These are phyloP conservation scores for Harpagoxenus sublaevis DNA, from an alignment of 2,888 invertebrate genomes.

Conservation along the genomic window DNA sequence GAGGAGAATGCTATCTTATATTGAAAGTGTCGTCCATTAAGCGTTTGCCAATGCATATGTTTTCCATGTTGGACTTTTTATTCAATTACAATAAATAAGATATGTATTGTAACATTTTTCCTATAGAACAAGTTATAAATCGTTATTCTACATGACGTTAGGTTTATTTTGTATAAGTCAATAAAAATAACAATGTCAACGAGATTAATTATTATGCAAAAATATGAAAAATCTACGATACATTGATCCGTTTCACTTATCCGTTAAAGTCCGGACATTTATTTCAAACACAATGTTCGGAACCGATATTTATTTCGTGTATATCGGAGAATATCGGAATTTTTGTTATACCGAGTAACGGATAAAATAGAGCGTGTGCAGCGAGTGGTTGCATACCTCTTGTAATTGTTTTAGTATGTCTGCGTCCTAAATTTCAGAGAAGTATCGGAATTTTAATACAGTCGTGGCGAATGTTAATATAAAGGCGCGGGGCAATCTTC, in stretches of 20 bases:
- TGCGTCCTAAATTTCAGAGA: conserved; percentile 35
- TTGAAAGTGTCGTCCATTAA: neutral
- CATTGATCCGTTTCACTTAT: neutral
- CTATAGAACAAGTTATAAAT: neutral
- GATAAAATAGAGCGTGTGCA: conserved; percentile 21
- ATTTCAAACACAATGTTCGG: neutral
- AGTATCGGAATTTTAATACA: conserved; percentile 43
- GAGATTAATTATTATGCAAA: neutral
- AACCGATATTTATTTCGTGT: conserved; percentile 30
- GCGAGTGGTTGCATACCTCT: conserved; percentile 2
- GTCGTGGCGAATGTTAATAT: conserved; percentile 42
- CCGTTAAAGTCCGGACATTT: conserved; percentile 18
- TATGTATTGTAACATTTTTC: neutral
- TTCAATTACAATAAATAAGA: neutral
- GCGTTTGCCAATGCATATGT: neutral
- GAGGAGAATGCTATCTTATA: neutral
- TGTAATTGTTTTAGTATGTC: conserved; percentile 29
- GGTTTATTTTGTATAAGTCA: too few relatives aligned
- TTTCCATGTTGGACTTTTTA: neutral
- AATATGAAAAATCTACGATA: neutral
- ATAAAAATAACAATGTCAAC: neutral
- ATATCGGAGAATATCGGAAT: conserved; percentile 33
- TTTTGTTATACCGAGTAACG: conserved; percentile 39
- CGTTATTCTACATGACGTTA: neutral
- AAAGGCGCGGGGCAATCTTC: conserved; percentile 30